Conservation (phyloP, 2,113 vertebrate species). For the Ardeotis arabs region DNA sequence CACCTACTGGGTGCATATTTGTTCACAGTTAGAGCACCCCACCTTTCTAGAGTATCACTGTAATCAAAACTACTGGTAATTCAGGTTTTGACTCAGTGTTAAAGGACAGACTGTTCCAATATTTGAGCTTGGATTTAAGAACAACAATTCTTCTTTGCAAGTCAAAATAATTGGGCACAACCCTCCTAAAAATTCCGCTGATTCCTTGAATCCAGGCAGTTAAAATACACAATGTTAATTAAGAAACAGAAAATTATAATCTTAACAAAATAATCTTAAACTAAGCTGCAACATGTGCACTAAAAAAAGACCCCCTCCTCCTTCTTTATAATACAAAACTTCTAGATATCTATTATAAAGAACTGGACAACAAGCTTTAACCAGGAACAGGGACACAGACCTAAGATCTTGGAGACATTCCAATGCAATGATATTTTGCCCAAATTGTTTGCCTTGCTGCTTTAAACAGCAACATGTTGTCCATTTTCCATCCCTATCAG, state of each 20-base stretch:
- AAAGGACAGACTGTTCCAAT: neutral
- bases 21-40: neutral
- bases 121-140: neutral
- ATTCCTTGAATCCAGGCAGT: neutral
- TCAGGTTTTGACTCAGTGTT: slow-evolving; percentile 38
- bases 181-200: neutral
- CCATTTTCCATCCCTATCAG: neutral
- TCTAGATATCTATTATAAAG: neutral
- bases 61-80: slow-evolving; percentile 49
- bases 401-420: neutral
- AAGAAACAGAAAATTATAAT: neutral
- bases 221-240: neutral
- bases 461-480: slow-evolving; percentile 25
- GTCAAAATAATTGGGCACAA: neutral
- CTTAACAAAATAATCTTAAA: neutral
- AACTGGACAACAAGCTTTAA: neutral
- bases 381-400: neutral
- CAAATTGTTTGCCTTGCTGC: neutral
- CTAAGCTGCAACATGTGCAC: neutral
- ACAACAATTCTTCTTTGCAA: neutral
- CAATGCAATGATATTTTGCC: neutral
- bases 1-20: neutral
- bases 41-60: slow-evolving; percentile 3
- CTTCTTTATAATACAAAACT: neutral
- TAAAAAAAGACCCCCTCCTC: neutral